These are phyloP conservation scores for Drosophila equinoxialis DNA, from an alignment of 1,140 invertebrate species.

Conservation along the genomic window DNA sequence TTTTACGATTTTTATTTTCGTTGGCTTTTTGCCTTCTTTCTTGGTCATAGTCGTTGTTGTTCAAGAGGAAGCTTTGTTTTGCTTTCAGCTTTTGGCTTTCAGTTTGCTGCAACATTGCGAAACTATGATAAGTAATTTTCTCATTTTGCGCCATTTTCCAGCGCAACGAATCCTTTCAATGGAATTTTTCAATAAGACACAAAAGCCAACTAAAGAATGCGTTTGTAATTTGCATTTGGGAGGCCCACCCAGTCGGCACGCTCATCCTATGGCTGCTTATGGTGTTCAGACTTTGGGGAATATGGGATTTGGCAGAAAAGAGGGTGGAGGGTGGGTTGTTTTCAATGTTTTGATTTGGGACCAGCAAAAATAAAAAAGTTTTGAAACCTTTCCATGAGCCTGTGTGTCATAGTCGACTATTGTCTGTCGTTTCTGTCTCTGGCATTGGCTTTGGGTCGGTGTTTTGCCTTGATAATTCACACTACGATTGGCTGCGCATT, in stretches of 20 bases:
- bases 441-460: slow-evolving; percentile 13
- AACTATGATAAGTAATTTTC: slow-evolving; percentile 34
- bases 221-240: slow-evolving; percentile 32
- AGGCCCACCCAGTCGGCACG: neutral
- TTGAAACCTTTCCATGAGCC: neutral
- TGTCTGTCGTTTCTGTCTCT: neutral
- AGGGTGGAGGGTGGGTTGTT: neutral
- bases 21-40: slow-evolving; percentile 7
- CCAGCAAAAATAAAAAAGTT: neutral
- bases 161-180: slow-evolving; percentile 32
- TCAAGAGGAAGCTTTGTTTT: slow-evolving; percentile 4
- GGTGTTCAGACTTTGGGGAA: neutral
- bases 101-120: slow-evolving; percentile 24
- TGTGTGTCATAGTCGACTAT: slow-evolving; percentile 3
- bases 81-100: slow-evolving; percentile 16
- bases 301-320: neutral
- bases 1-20: neutral
- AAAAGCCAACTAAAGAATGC: slow-evolving; percentile 33
- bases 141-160: slow-evolving; percentile 29
- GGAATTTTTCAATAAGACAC: slow-evolving; percentile 34
- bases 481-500: slow-evolving; percentile 31
- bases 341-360: slow-evolving; percentile 20
- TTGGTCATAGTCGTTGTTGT: neutral
- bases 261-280: slow-evolving; percentile 8
- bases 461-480: slow-evolving; percentile 33